Percentiles rank a stretch among this genome's conserved stretches.
These are phyloP conservation scores for Misgurnus mizolepis DNA, from an alignment of 2,113 vertebrate genomes.

Conservation along the genomic window DNA sequence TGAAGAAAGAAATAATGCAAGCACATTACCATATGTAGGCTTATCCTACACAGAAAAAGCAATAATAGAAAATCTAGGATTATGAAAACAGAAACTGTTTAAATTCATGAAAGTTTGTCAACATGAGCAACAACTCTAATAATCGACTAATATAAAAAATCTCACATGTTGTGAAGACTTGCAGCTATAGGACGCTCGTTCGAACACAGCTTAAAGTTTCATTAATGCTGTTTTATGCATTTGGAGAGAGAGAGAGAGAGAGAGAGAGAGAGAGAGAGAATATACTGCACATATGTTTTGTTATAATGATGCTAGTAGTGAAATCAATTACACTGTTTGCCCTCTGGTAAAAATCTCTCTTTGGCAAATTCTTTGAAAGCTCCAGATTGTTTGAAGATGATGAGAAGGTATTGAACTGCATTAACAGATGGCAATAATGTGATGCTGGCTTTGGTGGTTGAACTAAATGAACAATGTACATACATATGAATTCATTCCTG, in stretches of 20 bases:
- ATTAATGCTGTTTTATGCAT: conserved; percentile 17
- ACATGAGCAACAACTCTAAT: conserved; percentile 40
- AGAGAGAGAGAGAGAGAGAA: not conserved
- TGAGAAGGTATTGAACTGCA: conserved; percentile 59
- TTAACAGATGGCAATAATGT: conserved; percentile 76
- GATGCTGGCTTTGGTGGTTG: conserved; percentile 64
- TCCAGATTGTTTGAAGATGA: conserved; percentile 69
- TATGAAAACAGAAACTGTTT: not conserved
- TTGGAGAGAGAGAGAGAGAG: too few species aligned
- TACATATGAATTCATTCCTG: not conserved
- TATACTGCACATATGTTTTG: conserved; percentile 49
- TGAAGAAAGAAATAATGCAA: not conserved
- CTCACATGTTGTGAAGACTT: too few species aligned
- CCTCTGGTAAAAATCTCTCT: conserved; percentile 55
- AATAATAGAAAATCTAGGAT: not conserved
- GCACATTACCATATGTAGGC: not conserved
- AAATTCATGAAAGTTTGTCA: conserved; percentile 13
- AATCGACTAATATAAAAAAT: not conserved
- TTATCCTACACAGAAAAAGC: conserved; percentile 9
- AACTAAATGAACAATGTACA: conserved; percentile 60
- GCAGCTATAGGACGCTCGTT: too few species aligned
- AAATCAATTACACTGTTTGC: conserved; percentile 49
- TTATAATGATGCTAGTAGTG: conserved; percentile 23
- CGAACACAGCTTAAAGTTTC: not conserved
- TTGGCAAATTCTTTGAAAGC: conserved; percentile 58